These are phyloP conservation scores for Anticlea derivata DNA, from an alignment of 2,888 invertebrate genomes.

Conservation along the genomic window DNA sequence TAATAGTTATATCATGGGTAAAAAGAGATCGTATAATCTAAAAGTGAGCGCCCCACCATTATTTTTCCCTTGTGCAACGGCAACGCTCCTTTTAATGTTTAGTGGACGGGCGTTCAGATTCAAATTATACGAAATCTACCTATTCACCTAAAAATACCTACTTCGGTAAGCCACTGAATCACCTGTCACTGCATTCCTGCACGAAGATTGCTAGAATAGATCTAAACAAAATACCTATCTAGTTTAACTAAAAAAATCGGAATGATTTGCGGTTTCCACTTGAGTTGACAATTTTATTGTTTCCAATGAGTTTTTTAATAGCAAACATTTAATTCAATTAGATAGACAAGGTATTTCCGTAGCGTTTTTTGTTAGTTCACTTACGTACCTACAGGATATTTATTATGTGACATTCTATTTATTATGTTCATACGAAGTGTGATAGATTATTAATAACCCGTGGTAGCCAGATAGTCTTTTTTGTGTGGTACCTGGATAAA, in stretches of 20 bases:
- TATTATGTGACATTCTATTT: no score
- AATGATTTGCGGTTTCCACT: conserved; percentile 48
- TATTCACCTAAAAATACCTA: conserved; percentile 12
- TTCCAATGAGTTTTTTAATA: conserved; percentile 32
- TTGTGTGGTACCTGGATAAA: no score
- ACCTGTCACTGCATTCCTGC: conserved; percentile 49
- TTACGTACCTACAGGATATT: not conserved
- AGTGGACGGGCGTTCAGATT: no score
- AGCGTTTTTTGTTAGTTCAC: conserved; percentile 16
- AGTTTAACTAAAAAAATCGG: conserved; percentile 30
- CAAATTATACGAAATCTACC: no score
- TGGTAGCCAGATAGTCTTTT: no score
- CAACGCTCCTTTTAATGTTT: no score
- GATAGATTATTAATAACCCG: no score
- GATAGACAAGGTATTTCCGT: conserved; percentile 32
- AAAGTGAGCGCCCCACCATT: no score
- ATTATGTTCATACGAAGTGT: no score
- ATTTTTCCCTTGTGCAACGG: no score
- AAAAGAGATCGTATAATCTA: no score
- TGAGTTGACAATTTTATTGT: conserved; percentile 31
- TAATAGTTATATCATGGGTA: no score
- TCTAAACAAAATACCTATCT: conserved; percentile 26
- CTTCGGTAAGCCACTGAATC: not conserved
- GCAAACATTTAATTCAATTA: conserved; percentile 47
- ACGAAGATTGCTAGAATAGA: conserved; percentile 45